These are phyloP conservation scores for Orestias chungarensis DNA, from an alignment of 2,797 vertebrate genomes.

Conservation along the genomic window DNA sequence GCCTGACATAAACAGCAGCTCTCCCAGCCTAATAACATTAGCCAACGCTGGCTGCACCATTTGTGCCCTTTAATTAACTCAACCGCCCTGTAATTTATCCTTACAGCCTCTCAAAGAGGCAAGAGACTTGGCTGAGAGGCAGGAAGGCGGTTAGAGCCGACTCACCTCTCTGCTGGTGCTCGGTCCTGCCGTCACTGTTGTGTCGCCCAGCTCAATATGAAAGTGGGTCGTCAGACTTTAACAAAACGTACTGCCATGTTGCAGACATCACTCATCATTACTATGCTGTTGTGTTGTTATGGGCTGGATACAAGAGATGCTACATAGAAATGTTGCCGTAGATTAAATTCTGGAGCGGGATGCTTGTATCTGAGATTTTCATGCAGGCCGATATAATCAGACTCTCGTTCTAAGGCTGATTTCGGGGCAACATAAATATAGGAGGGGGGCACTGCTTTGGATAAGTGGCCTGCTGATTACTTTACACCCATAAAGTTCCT, in stretches of 20 bases:
- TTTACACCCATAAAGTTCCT: not conserved
- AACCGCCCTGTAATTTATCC: conserved; percentile 15
- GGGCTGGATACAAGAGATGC: too few relatives aligned
- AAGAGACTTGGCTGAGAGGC: not conserved
- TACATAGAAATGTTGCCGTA: too few relatives aligned
- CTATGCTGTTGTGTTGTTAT: too few relatives aligned
- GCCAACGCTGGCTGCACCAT: not conserved
- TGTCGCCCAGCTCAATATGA: not conserved
- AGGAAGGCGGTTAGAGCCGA: conserved; percentile 6
- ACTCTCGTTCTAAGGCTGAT: too few relatives aligned
- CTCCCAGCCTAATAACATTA: conserved; percentile 14
- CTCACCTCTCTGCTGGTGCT: conserved; percentile 25
- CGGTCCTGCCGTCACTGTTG: conserved; percentile 12
- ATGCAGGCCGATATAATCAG: too few relatives aligned
- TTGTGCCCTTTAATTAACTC: conserved; percentile 25
- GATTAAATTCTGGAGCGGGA: too few relatives aligned
- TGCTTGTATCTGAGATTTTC: too few relatives aligned
- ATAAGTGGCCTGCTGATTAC: not conserved
- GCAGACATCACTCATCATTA: too few relatives aligned
- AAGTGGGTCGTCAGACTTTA: too few relatives aligned
- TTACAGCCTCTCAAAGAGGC: conserved; percentile 11
- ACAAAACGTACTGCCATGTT: too few relatives aligned
- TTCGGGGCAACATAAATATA: too few relatives aligned
- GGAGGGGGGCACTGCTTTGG: too few relatives aligned
- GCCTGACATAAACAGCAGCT: conserved; percentile 4